Base-by-base conservation (phyloP, 2,797 vertebrate species). In the Alectoris magna region DNA sequence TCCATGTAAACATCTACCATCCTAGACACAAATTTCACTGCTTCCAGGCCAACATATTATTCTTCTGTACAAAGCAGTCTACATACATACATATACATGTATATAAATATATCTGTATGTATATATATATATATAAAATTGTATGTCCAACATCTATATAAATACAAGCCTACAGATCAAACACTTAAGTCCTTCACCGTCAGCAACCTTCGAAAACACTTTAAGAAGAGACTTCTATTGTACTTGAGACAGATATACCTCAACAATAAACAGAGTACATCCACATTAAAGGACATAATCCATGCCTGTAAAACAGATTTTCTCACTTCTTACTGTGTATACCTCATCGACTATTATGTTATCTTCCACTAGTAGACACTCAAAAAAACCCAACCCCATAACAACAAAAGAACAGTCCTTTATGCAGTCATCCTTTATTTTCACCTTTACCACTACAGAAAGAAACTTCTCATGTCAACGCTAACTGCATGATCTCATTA, bases 221-320 rank as follows among this genome's bases (percentile, higher is more conserved):
- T 88, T 66, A 86, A 84, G 74, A 93, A 95, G 85, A 84, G 73
- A 90, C 44, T 92, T 90, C 89, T 91, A 92, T 91, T 92, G 93
- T 95, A 90, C 48, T 91, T 58, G 41, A 96, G 87, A 95, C 76
- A 95, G 85, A 95, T 88, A 70, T 90, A 79, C 91, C 80, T 95
- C 74, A 88, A 95, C 85, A 95, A 90, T 90, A 95, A 96, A 95
- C 92, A 96, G 67, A 95, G 87, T 60, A 95, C 80, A 73, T 92
- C 70, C 87, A 95, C 93, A 95, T 96, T 92, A 96, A 96, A 95
- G 96, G 89, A 95, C 93, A 91, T 41, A 78, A 46, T 91, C 63
- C n/a, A n/a, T 95, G 95, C 91, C 93, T 90, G 83, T 93, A 91
- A 96, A 95, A 89, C 79, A 96, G 94, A 96, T 91, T 93, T 71